Conservation (phyloP, 2,797 vertebrate species). For the Lacerta bilineata region DNA sequence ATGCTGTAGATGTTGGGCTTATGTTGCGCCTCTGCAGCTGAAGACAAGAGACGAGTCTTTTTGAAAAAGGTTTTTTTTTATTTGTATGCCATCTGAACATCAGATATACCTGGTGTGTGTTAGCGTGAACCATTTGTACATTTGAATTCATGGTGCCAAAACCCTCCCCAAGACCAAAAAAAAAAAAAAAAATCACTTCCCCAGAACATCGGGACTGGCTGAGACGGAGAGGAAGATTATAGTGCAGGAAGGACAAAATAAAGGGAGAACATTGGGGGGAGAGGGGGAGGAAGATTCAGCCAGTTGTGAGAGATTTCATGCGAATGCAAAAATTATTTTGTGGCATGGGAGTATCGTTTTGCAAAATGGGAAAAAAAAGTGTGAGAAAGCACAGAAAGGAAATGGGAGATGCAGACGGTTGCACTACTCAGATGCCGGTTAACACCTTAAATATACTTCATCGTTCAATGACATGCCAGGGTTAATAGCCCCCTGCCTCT, state of each 20-base stretch:
- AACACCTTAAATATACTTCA: slow-evolving; percentile 68
- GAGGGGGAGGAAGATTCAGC: slow-evolving; percentile 65
- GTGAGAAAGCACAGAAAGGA: slow-evolving; percentile 73
- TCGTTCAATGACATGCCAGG: slow-evolving; percentile 54
- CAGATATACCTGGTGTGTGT: slow-evolving; percentile 92
- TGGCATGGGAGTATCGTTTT: slow-evolving; percentile 81
- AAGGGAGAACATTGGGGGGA: slow-evolving; percentile 59
- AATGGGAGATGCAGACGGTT: slow-evolving; percentile 70
- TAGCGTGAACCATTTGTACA: slow-evolving; percentile 91
- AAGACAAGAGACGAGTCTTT: slow-evolving; percentile 74
- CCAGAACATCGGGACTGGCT: slow-evolving; percentile 76
- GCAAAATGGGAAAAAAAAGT: slow-evolving; percentile 74
- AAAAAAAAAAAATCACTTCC: slow-evolving; percentile 67
- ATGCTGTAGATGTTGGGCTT: neutral
- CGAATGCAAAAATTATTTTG: slow-evolving; percentile 76
- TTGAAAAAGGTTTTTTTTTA: slow-evolving; percentile 84
- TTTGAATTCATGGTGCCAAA: slow-evolving; percentile 89
- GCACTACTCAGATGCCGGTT: slow-evolving; percentile 76
- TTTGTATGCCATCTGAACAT: slow-evolving; percentile 94
- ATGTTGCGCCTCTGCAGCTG: slow-evolving; percentile 8
- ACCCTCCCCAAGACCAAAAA: slow-evolving; percentile 69
- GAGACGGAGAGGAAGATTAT: slow-evolving; percentile 66
- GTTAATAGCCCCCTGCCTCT: neutral
- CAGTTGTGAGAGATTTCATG: slow-evolving; percentile 60
- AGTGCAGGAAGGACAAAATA: slow-evolving; percentile 29